Evolutionary conservation across 2,888 invertebrate genomes (phyloP), one percentile per base, ranked within the genome.

Genomic region (Cerastoderma edule): DNA sequence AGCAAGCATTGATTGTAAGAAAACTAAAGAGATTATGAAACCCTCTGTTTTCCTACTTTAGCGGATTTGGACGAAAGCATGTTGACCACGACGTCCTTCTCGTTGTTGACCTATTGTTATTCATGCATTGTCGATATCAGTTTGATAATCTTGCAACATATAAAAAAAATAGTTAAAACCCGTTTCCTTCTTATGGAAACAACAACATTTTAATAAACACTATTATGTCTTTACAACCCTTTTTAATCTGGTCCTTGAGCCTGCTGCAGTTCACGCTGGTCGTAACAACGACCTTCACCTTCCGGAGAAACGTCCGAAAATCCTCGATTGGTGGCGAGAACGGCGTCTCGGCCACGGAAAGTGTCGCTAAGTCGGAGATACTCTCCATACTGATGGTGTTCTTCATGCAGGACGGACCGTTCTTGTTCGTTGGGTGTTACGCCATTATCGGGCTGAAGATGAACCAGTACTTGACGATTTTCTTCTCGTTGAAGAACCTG

Each of bases 401-500:
- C 48, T 72, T 79, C 60, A 79, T 82, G 78, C 82, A 82, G 54
- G 82, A 82, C 54, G 82, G 82, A 2, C 79, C 82, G 0, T 82
- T 82, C 44, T 65, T 82, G 6, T 44, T 60, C 8, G 64, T 63
- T 16, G 50, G 82, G n/a, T 65, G 65, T 13, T 79, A 75, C 53
- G 64, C 65, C 4, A 74, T 82, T n/a, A 65, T 77, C 5, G 22
- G 50, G 8, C 16, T 72, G 27, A 27, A 54, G 19, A 35, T 75
- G 27, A 27, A 54, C 10, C 74, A 79, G 16, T 82, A 77, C 30
- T 53, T 69, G 27, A 79, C 75, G 13, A 72, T 82, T 28, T 82
- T 82, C 60, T 82, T 79, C 67, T 75, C 74, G 1, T 57, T 79
- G 30, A 79, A 82, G 60, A 82, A 82, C 33, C 10, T 74, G 5